A percentile compares a stretch with the other conserved stretches of the same genome.
Conservation (phyloP, 2,888 invertebrate species). For the Eupithecia tripunctaria region DNA sequence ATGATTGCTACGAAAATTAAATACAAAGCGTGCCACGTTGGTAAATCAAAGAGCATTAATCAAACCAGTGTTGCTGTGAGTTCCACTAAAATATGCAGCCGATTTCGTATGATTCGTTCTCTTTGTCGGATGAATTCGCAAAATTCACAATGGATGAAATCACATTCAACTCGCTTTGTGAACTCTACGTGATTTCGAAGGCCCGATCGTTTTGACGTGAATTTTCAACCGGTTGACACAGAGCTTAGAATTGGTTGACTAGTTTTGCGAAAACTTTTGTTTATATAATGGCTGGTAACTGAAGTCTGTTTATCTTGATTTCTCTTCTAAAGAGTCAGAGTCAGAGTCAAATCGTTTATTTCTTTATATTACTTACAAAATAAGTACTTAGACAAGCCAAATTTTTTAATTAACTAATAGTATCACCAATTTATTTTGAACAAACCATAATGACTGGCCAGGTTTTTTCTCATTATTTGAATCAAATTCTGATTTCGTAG, state of each 20-base stretch:
- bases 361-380: no score
- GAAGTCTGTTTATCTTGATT: not conserved
- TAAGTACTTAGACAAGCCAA: no score
- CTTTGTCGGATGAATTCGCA: constrained; percentile 15
- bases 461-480: not conserved
- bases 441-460: not conserved
- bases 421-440: not conserved
- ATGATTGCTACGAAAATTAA: not conserved
- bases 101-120: constrained; percentile 19
- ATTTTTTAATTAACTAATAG: no score
- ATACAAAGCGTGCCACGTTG: not conserved
- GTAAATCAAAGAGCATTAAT: not conserved
- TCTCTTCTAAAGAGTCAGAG: no score
- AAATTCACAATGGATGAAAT: constrained; percentile 11
- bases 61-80: constrained; percentile 5
- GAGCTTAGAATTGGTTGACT: not conserved
- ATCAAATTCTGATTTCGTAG: not conserved
- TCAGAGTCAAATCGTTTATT: no score
- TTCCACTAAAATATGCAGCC: constrained; percentile 2
- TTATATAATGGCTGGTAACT: not conserved
- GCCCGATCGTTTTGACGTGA: not conserved
- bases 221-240: not conserved
- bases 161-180: constrained; percentile 17
- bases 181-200: constrained; percentile 12
- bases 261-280: not conserved